Evolutionary conservation across 2,888 invertebrate genomes (phyloP), one percentile per base, ranked within the genome.

Genomic region (Drosophila antonietae): DNA sequence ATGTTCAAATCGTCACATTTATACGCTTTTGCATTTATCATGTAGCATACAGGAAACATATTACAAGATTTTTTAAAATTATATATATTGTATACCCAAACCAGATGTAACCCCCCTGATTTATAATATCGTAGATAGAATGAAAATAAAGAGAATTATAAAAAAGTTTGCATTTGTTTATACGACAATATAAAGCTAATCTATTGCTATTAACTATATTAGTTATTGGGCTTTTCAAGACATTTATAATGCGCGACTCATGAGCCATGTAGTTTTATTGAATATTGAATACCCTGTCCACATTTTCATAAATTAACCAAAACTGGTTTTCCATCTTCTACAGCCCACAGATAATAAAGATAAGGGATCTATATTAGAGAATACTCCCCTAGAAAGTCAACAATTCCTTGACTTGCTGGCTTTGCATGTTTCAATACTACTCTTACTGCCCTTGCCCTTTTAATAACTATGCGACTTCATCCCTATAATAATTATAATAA

Each of bases 11-110:
- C 14, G 35, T 20, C 33, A 39, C 39, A 23, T 41, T 69, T 41
- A 49, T 39, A 43, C 53, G 18, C 14, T 44, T 33, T 55, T 59
- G 74, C 74, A 73, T 73, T 73, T 68, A 63, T 9, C 31, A 33
- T 12, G 12, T 51, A 33, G 7, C 18, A 18, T 49, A 33, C 49
- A 33, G 49, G 12, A 51, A 31, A 18, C 33, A 7, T 33, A 31
- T n/a, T 12, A 12, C 3, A 18, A 6, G 12, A 18, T n/a, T 33
- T 31, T 47, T 18, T 33, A 12, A 33, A 46, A 23, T n/a, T 23
- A 28, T 14, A 46, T 14, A 44, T 14, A 46, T 23, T 46, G 23
- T 31, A 31, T 47, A 47, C n/a, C 47, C 47, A 23, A 47, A 31
- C 9, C 7, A 3, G 7, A 51, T 51, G 6, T 33, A 51, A 33